Base-by-base conservation (phyloP, 92 coral and sea anemone genomes). In the Porites lobata region DNA sequence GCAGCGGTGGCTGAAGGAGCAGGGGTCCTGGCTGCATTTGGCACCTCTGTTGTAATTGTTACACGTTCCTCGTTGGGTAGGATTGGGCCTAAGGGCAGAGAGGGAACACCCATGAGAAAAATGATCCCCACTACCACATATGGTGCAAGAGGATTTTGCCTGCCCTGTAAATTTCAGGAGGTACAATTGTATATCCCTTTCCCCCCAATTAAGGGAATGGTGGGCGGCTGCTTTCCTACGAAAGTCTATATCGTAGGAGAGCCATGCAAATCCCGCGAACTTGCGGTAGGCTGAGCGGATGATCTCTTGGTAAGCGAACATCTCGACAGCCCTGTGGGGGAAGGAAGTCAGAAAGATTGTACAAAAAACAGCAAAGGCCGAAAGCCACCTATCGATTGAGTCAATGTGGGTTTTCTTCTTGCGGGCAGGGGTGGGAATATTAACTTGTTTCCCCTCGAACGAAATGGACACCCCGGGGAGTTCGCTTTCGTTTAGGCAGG, bases 101-200 rank as follows among this genome's bases (percentile, higher is more conserved):
- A 59, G 38, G 14, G 22, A 61, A 22, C 24, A 22, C 24, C 24
- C 24, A 22, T 22, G 24, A 22, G 24, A 22, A 22, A 22, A 22
- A 22, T 66, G 71, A n/a, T 66, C 71, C 71, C 71, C 71, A 66
- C 71, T 66, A 15, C 71, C 71, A 66, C 71, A 66, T 4, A 66
- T 66, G 32, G 71, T 4, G 10, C 71, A 66, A 20, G 9, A 66
- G 32, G 71, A 66, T 66, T 66, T 66, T 6, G 71, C 71, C 10
- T 66, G 71, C 71, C 71, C 71, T 5, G 71, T 66, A 66, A 66
- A 66, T 20, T 66, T 66, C 71, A 66, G 6, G 32, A 66, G 71
- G 24, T 66, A 66, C 7, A 66, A 11, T n/a, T 66, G 71, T 15
- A 10, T 4, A 22, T 22, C 50, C 50, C 73, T 6, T 22, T 22